A percentile compares a stretch with the other conserved stretches of the same genome.
These are phyloP conservation scores for Xanthia togata DNA, from an alignment of 2,888 invertebrate species.

Conservation along the genomic window DNA sequence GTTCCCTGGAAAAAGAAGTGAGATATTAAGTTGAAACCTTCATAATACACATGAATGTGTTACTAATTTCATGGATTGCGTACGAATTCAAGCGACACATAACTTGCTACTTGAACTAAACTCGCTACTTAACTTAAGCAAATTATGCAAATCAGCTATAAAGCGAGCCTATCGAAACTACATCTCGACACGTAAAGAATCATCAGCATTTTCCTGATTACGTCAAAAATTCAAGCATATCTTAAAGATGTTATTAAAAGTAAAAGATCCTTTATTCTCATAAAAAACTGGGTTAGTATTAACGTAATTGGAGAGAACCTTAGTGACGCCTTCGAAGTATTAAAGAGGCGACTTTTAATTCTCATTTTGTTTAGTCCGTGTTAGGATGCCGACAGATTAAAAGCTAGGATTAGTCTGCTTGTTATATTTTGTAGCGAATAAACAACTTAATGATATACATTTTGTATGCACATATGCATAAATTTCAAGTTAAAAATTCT, in stretches of 20 bases:
- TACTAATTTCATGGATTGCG: too few relatives aligned
- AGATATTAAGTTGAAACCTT: too few relatives aligned
- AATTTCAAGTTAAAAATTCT: too few relatives aligned
- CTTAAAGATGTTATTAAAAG: slow-evolving; percentile 1
- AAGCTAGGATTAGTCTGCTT: not conserved
- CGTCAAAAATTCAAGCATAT: not conserved
- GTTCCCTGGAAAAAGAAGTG: too few relatives aligned
- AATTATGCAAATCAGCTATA: not conserved
- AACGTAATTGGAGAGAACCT: slow-evolving; percentile 23
- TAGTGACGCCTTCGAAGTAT: slow-evolving; percentile 6
- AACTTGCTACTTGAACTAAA: too few relatives aligned
- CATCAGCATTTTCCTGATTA: not conserved
- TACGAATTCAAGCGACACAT: too few relatives aligned
- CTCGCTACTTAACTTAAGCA: not conserved
- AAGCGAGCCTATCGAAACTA: not conserved
- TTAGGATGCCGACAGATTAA: not conserved
- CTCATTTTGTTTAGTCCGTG: slow-evolving; percentile 13
- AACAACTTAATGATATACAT: too few relatives aligned
- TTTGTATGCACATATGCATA: too few relatives aligned
- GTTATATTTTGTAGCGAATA: too few relatives aligned
- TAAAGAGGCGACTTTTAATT: slow-evolving; percentile 15
- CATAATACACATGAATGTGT: too few relatives aligned
- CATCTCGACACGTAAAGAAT: too few relatives aligned
- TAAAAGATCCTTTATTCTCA: slow-evolving; percentile 7
- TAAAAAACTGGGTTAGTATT: slow-evolving; percentile 11